Base-by-base conservation (phyloP, 2,888 invertebrate species). In the Aporophyla lueneburgensis region DNA sequence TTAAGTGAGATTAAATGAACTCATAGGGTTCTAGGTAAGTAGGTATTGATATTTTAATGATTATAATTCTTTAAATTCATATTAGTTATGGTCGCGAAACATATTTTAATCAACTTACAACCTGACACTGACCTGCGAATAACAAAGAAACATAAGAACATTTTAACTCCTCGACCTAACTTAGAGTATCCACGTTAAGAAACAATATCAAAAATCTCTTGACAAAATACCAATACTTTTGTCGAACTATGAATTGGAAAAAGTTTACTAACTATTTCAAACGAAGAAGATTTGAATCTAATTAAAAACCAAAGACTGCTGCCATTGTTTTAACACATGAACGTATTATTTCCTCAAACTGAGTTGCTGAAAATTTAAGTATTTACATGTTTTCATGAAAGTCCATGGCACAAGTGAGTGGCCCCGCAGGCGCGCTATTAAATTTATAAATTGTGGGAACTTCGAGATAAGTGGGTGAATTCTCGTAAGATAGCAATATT, bases 401-500 rank as follows among this genome's bases (percentile, higher is more conserved):
- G 54, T 61, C 61, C 66, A 65, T 71, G 61, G 27, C 33, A 61
- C 43, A 67, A 65, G 53, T 19, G 24, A 65, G 53, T 27, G 27
- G 56, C 46, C 62, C 67, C 63, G 71, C 54, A n/a, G 65, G 68
- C 61, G 62, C 27, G 63, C 54, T 69, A 54, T 73, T 76, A 77
- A 75, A 77, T 77, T 65, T 63, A 75, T 68, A 75, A 75, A 81
- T 68, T 69, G 61, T 74, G 63, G 46, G 69, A 78, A 77, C 68
- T 74, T 56, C 24, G 49, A 61, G 76, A 81, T 77, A 61, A 71
- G 66, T 71, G 66, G 56, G 49, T 76, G 49, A 78, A 72, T 71
- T 80, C 66, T 68, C 63, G 54, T 78, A 62, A 87, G 68, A 78
- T 71, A 76, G 54, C 53, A 79, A 72, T 86, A 76, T 77, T 87